These are phyloP conservation scores for Drosophila emarginata DNA, from an alignment of 2,888 invertebrate species.

Conservation along the genomic window DNA sequence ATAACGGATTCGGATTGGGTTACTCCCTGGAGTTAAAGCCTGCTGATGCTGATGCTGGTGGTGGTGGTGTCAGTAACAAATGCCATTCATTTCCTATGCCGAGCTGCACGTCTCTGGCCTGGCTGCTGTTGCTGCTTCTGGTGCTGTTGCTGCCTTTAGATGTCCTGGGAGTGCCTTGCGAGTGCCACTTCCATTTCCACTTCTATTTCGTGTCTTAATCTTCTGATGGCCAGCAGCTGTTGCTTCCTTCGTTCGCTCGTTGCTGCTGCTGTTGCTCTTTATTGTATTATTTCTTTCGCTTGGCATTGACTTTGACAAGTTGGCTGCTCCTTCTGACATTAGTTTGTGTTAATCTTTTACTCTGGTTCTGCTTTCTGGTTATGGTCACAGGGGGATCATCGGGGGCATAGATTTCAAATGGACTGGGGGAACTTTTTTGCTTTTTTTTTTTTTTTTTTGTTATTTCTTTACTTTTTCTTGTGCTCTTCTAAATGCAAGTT, in stretches of 20 bases:
- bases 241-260: slow-evolving; percentile 22
- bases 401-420: slow-evolving; percentile 51
- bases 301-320: slow-evolving; percentile 68
- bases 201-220: slow-evolving; percentile 46
- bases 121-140: background rate
- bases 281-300: slow-evolving; percentile 47
- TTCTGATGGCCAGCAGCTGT: slow-evolving; percentile 38
- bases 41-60: background rate
- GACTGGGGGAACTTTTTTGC: slow-evolving; percentile 35
- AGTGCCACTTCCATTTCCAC: slow-evolving; percentile 1
- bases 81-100: slow-evolving; percentile 70
- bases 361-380: slow-evolving; percentile 22
- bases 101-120: slow-evolving; percentile 50
- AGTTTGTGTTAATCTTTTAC: slow-evolving; percentile 70
- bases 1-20: background rate
- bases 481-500: slow-evolving; percentile 59
- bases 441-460: no score
- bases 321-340: slow-evolving; percentile 60
- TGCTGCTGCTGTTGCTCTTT: slow-evolving; percentile 42
- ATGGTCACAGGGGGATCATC: slow-evolving; percentile 50
- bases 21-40: slow-evolving; percentile 2
- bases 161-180: slow-evolving; percentile 32
- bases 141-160: background rate
- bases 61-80: slow-evolving; percentile 63
- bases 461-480: slow-evolving; percentile 37